Conservation (phyloP, 2,888 invertebrate genomes). For the Calephelis perditalis region DNA sequence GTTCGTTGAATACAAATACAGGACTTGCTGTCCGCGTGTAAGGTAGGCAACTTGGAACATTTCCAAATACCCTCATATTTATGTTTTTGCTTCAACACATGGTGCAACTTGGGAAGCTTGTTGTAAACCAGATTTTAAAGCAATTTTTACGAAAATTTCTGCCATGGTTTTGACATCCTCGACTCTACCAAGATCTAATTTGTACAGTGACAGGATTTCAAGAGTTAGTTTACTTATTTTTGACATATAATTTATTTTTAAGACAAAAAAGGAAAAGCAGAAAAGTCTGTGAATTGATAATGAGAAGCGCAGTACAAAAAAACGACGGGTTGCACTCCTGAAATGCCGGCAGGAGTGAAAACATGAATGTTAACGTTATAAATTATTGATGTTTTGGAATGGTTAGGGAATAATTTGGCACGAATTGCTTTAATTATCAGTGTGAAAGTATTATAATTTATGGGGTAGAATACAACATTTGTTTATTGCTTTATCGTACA, state of each 20-base stretch:
- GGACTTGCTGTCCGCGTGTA: slow-evolving; percentile 5
- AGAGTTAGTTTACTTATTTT: background rate
- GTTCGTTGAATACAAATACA: slow-evolving; percentile 35
- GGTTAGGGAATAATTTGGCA: too few relatives aligned
- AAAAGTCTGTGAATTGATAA: too few relatives aligned
- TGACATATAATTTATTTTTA: background rate
- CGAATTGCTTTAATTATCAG: too few relatives aligned
- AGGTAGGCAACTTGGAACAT: slow-evolving; percentile 5
- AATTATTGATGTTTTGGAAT: too few relatives aligned
- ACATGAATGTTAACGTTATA: too few relatives aligned
- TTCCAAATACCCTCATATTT: background rate
- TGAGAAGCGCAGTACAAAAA: too few relatives aligned
- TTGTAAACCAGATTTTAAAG: slow-evolving; percentile 8
- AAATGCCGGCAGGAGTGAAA: too few relatives aligned
- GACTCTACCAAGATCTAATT: slow-evolving; percentile 10
- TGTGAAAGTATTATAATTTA: too few relatives aligned
- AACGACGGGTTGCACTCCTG: too few relatives aligned
- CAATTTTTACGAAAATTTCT: slow-evolving; percentile 9
- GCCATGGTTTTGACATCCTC: slow-evolving; percentile 10
- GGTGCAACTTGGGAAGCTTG: background rate
- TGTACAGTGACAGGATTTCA: slow-evolving; percentile 7
- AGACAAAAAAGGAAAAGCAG: too few relatives aligned
- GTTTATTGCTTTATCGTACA: too few relatives aligned
- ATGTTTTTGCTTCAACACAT: background rate
- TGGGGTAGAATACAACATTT: too few relatives aligned